Conservation (phyloP, 2,888 invertebrate genomes). For the Tachina grossa region DNA sequence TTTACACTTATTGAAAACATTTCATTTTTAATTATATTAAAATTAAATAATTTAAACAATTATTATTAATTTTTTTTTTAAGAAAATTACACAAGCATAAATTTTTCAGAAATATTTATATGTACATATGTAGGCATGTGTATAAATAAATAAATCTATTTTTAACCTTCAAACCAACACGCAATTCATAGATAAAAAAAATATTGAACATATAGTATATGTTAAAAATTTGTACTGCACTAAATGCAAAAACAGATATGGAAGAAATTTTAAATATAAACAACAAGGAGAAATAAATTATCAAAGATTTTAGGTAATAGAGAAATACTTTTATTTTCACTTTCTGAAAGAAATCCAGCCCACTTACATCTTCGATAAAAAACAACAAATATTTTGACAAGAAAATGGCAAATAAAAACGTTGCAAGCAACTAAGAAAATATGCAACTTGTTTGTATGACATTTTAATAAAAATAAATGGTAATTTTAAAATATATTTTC, state of each 20-base stretch:
- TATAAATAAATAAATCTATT: conserved; percentile 51
- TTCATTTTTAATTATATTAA: neutral
- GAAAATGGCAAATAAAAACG: conserved; percentile 4
- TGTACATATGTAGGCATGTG: too few relatives aligned
- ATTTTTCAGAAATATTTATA: conserved; percentile 48
- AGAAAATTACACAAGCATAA: conserved; percentile 49
- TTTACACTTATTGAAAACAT: neutral
- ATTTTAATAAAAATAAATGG: conserved; percentile 49
- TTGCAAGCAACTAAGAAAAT: neutral
- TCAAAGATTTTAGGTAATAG: conserved; percentile 32
- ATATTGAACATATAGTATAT: neutral
- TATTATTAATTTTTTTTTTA: neutral
- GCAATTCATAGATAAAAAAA: conserved; percentile 59
- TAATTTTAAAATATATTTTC: conserved; percentile 7
- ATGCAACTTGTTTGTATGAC: conserved; percentile 26
- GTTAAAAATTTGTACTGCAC: conserved; percentile 20
- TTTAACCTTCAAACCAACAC: conserved; percentile 60
- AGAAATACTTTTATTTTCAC: conserved; percentile 23
- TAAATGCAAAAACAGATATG: conserved; percentile 29
- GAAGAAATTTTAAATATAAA: conserved; percentile 34
- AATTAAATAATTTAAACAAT: neutral
- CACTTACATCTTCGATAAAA: conserved; percentile 33
- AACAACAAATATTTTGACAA: conserved; percentile 23
- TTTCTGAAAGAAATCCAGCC: neutral
- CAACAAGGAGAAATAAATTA: conserved; percentile 49